Evolutionary conservation across 2,797 vertebrate genomes (phyloP).

Genomic region (Sebastes nivosus): DNA sequence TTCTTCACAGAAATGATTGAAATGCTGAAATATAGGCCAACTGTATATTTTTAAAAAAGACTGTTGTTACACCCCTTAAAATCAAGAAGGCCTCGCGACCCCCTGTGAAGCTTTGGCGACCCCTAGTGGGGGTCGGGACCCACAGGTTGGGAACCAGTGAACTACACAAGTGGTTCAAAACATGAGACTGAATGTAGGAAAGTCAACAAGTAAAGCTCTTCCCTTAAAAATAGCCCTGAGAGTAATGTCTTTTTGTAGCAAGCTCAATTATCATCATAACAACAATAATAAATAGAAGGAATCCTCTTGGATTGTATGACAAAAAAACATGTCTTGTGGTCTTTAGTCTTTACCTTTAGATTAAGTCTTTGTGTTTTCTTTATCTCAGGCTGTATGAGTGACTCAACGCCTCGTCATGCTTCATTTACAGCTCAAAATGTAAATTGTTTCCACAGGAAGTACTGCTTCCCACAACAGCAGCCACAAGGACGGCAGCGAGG

Average conservation of each 20-base stretch:
- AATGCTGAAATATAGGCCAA: no score
- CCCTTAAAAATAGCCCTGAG: not conserved
- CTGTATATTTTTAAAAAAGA: no score
- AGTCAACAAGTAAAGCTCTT: not conserved
- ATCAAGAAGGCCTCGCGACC: no score
- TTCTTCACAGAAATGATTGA: no score
- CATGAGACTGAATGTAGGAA: not conserved
- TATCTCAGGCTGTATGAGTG: not conserved
- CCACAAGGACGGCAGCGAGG: constrained; percentile 88
- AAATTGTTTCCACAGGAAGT: constrained; percentile 85
- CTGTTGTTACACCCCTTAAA: no score
- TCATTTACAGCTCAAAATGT: constrained; percentile 57
- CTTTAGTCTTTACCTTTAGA: not conserved
- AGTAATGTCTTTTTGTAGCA: not conserved
- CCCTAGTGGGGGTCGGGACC: no score
- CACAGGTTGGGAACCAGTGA: not conserved
- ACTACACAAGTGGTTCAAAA: not conserved
- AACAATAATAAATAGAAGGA: not conserved
- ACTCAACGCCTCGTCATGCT: not conserved
- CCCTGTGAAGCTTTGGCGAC: no score
- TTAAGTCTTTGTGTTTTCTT: not conserved
- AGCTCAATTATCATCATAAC: not conserved
- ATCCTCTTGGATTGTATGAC: no score
- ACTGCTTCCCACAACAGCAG: constrained; percentile 91
- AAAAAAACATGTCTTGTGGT: not conserved